phyloP scores from a whole-genome alignment of 2,113 vertebrate genomes.

The Bos taurus region ARS-UCD2.0 NC_037330.1:9379001-9379500 shows the following conservation, averaged over 20 bases:
- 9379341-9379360: constrained; percentile 41
- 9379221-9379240: not conserved
- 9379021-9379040: not conserved
- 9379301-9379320: constrained; percentile 51
- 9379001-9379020: not conserved
- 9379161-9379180: constrained; percentile 42
- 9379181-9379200: not conserved
- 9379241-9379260: constrained; percentile 13
- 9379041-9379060: not conserved
- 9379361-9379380: constrained; percentile 62
- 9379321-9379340: constrained; percentile 38
- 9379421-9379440: constrained; percentile 49
- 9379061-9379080: not conserved
- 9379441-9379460: constrained; percentile 49
- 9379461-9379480: constrained; percentile 65
- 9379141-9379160: not conserved
- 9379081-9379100: not conserved
- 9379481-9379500: constrained; percentile 58
- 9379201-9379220: not conserved
- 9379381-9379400: constrained; percentile 71
- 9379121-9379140: constrained; percentile 17
- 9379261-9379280: constrained; percentile 69
- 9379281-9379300: constrained; percentile 72
- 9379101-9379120: constrained; percentile 15
- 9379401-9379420: constrained; percentile 76